Percentiles rank a stretch among this genome's conserved stretches.
phyloP scores from a whole-genome alignment of 2,888 invertebrate species.

The Diadromus collaris region DNA sequence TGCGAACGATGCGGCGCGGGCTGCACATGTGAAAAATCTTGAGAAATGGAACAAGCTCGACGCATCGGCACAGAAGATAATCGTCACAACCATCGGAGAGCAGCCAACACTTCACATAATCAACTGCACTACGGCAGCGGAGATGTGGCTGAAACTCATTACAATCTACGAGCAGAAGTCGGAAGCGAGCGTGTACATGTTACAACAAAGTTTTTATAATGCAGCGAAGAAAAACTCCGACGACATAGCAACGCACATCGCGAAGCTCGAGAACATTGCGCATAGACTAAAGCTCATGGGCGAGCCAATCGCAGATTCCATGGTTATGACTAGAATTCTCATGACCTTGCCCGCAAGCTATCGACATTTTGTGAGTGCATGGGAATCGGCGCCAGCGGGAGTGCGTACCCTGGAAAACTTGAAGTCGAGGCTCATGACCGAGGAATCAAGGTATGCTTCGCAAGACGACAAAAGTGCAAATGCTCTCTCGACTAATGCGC shows the following conservation, averaged over 20 bases:
- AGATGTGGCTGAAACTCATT: no score
- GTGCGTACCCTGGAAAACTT: conserved; percentile 43
- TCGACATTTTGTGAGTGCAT: conserved; percentile 64
- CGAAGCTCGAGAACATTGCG: no score
- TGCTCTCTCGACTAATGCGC: conserved; percentile 22
- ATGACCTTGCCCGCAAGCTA: conserved; percentile 51
- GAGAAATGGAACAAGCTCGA: conserved; percentile 61
- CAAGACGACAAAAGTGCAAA: conserved; percentile 5
- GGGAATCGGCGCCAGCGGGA: conserved; percentile 44
- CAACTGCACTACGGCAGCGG: conserved; percentile 64
- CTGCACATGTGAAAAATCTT: conserved; percentile 1
- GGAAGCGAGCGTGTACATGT: no score
- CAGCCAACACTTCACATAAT: conserved; percentile 58
- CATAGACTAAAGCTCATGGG: no score
- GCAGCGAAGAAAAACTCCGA: no score
- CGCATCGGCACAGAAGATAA: conserved; percentile 64
- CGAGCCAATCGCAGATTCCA: no score
- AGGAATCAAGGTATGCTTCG: conserved; percentile 31
- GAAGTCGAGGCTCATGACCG: background rate
- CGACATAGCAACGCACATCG: no score
- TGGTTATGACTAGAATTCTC: background rate
- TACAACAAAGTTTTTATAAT: no score
- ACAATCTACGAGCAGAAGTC: no score
- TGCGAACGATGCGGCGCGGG: conserved; percentile 16
- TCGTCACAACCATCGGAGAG: conserved; percentile 62